Evolutionary conservation across 2,888 invertebrate species (phyloP).

Genomic region (Scaptomyza reducta): DNA sequence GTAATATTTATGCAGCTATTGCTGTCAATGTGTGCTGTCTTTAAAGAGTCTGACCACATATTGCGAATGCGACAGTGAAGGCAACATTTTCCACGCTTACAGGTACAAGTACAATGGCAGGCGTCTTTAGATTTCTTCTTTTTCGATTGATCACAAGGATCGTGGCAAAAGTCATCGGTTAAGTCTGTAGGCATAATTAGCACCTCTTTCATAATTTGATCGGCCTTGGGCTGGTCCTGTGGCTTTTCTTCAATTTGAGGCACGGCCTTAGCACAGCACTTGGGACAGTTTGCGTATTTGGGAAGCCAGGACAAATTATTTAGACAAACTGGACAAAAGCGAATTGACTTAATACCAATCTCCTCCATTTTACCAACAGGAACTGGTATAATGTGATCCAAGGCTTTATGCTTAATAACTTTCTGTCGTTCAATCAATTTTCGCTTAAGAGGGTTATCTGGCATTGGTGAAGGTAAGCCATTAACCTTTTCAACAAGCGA

Average conservation of each 20-base stretch:
- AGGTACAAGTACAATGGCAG: constrained; percentile 59
- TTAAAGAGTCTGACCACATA: constrained; percentile 68
- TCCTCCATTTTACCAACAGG: constrained; percentile 31
- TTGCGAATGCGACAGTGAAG: constrained; percentile 77
- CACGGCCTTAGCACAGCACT: constrained; percentile 75
- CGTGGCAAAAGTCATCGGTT: constrained; percentile 24
- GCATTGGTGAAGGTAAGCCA: constrained; percentile 1
- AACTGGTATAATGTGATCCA: constrained; percentile 34
- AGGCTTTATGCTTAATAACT: not conserved
- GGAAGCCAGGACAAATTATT: constrained; percentile 81
- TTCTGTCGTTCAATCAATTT: constrained; percentile 5
- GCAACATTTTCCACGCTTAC: constrained; percentile 66
- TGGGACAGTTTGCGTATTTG: constrained; percentile 83
- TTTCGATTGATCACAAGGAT: constrained; percentile 27
- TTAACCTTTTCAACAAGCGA: constrained; percentile 32
- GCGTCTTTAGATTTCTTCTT: not conserved
- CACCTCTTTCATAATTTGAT: constrained; percentile 71
- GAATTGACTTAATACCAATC: constrained; percentile 57
- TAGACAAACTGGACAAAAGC: constrained; percentile 81
- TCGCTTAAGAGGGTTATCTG: not conserved
- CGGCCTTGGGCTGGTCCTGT: constrained; percentile 64
- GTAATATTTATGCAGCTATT: constrained; percentile 43
- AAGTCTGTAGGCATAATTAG: constrained; percentile 33
- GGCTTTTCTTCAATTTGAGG: constrained; percentile 49
- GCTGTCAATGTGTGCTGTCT: not conserved